Evolutionary conservation across 2,797 vertebrate species (phyloP), one percentile per base, ranked within the genome.

Genomic region (Psittacula derbiana): DNA sequence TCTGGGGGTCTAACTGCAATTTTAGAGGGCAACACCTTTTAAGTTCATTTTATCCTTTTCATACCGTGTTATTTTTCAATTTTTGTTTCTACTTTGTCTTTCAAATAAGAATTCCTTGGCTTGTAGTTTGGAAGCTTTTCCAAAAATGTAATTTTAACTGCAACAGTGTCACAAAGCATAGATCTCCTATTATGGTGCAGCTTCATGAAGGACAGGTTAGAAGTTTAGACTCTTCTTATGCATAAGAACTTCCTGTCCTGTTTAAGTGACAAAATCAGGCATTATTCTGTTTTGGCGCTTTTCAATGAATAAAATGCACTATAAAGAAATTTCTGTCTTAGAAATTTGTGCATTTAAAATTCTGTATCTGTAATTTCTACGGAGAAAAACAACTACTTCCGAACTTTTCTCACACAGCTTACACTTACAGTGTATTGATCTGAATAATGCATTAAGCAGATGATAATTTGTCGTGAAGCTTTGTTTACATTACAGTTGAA

Each of bases 401-500:
- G 3, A 69, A 52, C 10, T 85, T 88, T 81, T 80, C 33, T 21
- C 10, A 41, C 16, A 28, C 6, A 70, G 8, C 20, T 86, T 83
- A 16, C 3, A 8, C 38, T 80, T 83, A 38, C 13, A 46, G 24
- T 73, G 46, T 17, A 16, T 38, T 82, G 71, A 44, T 40, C 60
- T 23, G 41, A 72, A 58, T 33, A 87, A 67, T 53, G 28, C 17
- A 16, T 50, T 55, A 71, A 49, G 16, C 31, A 74, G 44, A 67
- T 64, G 65, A 82, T 62, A 86, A 91, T 90, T 88, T 90, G 86
- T 87, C 27, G 38, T 38, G 33, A 69, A 64, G 12, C n/a, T 91
- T 61, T 95, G 50, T 94, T 94, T 91, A 21, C 44, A 76, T 70
- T 90, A 11, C 20, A 67, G 43, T 91, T 78, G 14, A 78, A 95